These are phyloP conservation scores for Spicauda simplicius DNA, from an alignment of 2,888 invertebrate genomes.

Conservation along the genomic window DNA sequence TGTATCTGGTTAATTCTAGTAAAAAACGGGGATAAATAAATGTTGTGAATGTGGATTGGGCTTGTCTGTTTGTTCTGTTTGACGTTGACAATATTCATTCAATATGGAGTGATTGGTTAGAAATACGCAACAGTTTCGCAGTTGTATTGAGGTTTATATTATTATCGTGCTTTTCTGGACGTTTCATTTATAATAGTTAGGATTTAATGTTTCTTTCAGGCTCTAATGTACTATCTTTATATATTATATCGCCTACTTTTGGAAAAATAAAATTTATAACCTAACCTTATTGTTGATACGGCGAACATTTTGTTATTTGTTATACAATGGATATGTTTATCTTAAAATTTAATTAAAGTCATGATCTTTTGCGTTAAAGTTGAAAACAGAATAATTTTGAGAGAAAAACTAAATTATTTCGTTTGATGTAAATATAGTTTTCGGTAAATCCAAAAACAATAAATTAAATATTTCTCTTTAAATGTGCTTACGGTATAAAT, in stretches of 20 bases:
- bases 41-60: neutral
- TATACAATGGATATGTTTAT: too few relatives aligned
- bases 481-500: too few relatives aligned
- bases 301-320: too few relatives aligned
- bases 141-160: neutral
- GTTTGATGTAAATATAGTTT: too few relatives aligned
- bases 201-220: neutral
- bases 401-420: too few relatives aligned
- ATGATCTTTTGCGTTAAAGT: too few relatives aligned
- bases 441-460: too few relatives aligned
- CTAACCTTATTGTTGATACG: neutral
- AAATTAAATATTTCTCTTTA: too few relatives aligned
- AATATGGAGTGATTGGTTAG: slow-evolving; percentile 14
- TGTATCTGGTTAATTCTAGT: slow-evolving; percentile 11
- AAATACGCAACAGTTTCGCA: neutral
- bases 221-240: neutral
- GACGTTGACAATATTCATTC: slow-evolving; percentile 12
- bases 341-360: too few relatives aligned
- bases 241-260: neutral
- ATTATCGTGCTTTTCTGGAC: neutral
- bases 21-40: neutral
- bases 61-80: neutral
- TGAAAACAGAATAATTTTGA: too few relatives aligned
- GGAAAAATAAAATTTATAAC: neutral
- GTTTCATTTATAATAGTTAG: neutral